These are phyloP conservation scores for Liopterus haemorrhoidalis DNA, from an alignment of 2,888 invertebrate species.

Conservation along the genomic window DNA sequence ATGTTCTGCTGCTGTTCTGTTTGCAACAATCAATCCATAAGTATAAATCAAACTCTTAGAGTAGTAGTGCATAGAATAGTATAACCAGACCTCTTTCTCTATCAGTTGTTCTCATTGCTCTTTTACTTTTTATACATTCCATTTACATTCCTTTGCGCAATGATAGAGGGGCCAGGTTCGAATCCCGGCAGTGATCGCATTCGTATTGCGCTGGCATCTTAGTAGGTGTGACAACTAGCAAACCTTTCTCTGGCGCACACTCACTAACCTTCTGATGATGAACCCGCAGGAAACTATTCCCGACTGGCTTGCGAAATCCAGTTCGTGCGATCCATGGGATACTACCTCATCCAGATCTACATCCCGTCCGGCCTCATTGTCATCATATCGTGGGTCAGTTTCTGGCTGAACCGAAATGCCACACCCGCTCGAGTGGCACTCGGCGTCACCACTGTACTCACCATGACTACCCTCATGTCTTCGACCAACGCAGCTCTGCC, in stretches of 20 bases:
- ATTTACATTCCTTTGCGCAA: too few relatives aligned
- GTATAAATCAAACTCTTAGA: background rate
- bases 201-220: too few relatives aligned
- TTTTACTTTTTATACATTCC: constrained; percentile 2
- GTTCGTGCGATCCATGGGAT: constrained; percentile 96
- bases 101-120: constrained; percentile 3
- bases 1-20: constrained; percentile 13
- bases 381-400: constrained; percentile 95
- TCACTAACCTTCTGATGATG: too few relatives aligned
- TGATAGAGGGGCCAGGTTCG: too few relatives aligned
- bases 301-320: constrained; percentile 94
- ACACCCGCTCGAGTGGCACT: constrained; percentile 90
- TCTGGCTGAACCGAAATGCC: constrained; percentile 93
- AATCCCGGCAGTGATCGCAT: too few relatives aligned
- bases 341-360: constrained; percentile 97
- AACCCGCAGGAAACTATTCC: constrained; percentile 94
- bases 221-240: too few relatives aligned
- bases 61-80: background rate
- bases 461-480: constrained; percentile 97
- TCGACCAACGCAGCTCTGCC: constrained; percentile 94
- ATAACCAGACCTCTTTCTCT: constrained; percentile 3
- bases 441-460: constrained; percentile 92
- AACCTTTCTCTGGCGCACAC: too few relatives aligned
- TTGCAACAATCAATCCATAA: constrained; percentile 1
- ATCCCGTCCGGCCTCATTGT: constrained; percentile 96